A percentile compares a stretch with the other conserved stretches of the same genome.
phyloP scores from a whole-genome alignment of 2,888 invertebrate genomes.

The Epinotia demarniana region DNA sequence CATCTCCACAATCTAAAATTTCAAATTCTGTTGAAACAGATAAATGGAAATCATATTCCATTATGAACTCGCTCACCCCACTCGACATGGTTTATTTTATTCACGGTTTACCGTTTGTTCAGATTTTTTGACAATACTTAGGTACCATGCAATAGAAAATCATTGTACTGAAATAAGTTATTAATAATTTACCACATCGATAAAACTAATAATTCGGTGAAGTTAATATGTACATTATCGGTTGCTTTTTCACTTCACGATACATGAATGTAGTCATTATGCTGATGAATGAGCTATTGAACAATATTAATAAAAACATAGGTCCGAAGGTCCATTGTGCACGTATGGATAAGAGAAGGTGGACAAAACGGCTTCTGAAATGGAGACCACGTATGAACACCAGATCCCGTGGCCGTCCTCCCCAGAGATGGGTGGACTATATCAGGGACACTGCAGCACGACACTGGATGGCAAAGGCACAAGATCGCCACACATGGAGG shows the following conservation, averaged over 20 bases:
- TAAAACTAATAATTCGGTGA: background rate
- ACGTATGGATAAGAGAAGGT: too few relatives aligned
- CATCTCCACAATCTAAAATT: constrained; percentile 62
- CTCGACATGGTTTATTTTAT: constrained; percentile 21
- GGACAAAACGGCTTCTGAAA: too few relatives aligned
- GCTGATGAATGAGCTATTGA: constrained; percentile 63
- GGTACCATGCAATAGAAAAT: constrained; percentile 22
- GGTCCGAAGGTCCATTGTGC: too few relatives aligned
- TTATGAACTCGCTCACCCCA: constrained; percentile 56
- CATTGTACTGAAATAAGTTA: constrained; percentile 11
- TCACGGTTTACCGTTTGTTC: constrained; percentile 8
- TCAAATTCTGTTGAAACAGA: constrained; percentile 71
- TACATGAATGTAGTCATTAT: constrained; percentile 62
- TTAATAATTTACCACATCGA: constrained; percentile 7
- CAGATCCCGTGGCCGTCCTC: too few relatives aligned
- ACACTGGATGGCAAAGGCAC: too few relatives aligned
- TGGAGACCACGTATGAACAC: too few relatives aligned
- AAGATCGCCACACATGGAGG: too few relatives aligned
- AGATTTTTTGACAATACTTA: constrained; percentile 12
- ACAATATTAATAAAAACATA: too few relatives aligned
- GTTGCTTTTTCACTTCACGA: background rate
- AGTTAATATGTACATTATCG: background rate
- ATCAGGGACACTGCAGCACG: too few relatives aligned
- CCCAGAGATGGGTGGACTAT: too few relatives aligned
- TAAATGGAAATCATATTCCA: constrained; percentile 68